Conservation (phyloP, 2,888 invertebrate genomes). For the Autographa pulchrina region DNA sequence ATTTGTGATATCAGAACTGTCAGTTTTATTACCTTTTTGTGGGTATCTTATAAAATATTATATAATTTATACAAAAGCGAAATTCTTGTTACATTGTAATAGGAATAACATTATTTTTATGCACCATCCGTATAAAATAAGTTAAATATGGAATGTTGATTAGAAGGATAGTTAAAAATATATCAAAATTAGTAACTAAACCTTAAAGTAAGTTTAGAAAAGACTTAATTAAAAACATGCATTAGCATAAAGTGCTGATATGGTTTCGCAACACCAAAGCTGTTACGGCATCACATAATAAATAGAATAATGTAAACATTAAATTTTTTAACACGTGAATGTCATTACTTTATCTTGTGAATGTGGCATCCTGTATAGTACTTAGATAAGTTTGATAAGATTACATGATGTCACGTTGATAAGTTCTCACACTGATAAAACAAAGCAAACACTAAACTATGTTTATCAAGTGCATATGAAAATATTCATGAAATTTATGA, state of each 20-base stretch:
- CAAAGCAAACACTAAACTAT: conserved; percentile 50
- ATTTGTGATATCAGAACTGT: not conserved
- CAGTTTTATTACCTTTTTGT: conserved; percentile 14
- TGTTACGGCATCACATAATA: not conserved
- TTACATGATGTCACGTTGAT: conserved; percentile 69
- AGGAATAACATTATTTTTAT: not conserved
- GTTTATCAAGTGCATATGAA: conserved; percentile 44
- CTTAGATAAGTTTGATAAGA: conserved; percentile 66
- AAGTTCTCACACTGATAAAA: conserved; percentile 63
- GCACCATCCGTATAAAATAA: not conserved
- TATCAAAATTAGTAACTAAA: not conserved
- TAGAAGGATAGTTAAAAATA: too few relatives aligned
- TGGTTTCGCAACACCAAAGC: not conserved
- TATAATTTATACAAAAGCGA: not conserved
- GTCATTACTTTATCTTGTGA: conserved; percentile 21
- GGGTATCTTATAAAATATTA: conserved; percentile 20
- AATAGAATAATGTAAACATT: conserved; percentile 28
- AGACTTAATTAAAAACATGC: not conserved
- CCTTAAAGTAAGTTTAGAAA: not conserved
- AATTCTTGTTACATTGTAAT: not conserved
- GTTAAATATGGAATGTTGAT: not conserved
- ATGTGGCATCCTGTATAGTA: conserved; percentile 55
- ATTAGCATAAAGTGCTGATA: not conserved
- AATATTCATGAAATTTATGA: conserved; percentile 34
- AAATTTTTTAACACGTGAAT: conserved; percentile 49